Evolutionary conservation across 1,140 invertebrate species (phyloP), one percentile per base, ranked within the genome.

Genomic region (Chrysoperla carnea): DNA sequence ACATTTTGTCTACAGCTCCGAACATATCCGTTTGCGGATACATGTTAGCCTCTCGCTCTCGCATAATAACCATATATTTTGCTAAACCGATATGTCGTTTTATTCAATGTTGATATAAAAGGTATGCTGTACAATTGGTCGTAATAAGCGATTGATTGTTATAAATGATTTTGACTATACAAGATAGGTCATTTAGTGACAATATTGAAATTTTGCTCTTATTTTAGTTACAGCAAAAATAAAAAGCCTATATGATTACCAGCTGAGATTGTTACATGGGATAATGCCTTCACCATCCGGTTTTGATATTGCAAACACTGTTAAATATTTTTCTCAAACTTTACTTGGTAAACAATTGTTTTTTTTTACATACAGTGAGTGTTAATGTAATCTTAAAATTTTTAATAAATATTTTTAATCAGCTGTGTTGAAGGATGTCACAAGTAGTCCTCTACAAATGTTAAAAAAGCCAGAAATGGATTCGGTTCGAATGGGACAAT

Each of bases 291-390:
- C 84, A 49, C 94, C 94, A 40, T 90, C 88, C 44, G 93, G 93
- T 43, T 69, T 81, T 44, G 95, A 99, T 62, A 90, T 98, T 60
- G 88, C 90, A 40, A 95, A 92, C 58, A 97, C 91, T 43, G 74
- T 99, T 52, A 95, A 96, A 63, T 96, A 93, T 64, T 98, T 99
- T 66, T 93, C 91, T 23, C 90, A 95, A 69, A 95, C 90, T 39
- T 69, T 99, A 43, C 68, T 98, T 50, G 86, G 94, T 97, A 76
- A 77, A 74, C n/a, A 73, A 52, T 27, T 45, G 4, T 33, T 33
- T 4, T 33, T 33, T 33, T 31, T 31, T 31, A 11, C 6, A 7
- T 7, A 31, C 29, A 31, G 11, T 6, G 11, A 7, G 6, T 31
- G 6, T 6, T 7, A 31, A 31, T 7, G 6, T 6, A 7, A 7